These are phyloP conservation scores for Hyalella azteca DNA, from an alignment of 2,888 invertebrate genomes.

Conservation along the genomic window DNA sequence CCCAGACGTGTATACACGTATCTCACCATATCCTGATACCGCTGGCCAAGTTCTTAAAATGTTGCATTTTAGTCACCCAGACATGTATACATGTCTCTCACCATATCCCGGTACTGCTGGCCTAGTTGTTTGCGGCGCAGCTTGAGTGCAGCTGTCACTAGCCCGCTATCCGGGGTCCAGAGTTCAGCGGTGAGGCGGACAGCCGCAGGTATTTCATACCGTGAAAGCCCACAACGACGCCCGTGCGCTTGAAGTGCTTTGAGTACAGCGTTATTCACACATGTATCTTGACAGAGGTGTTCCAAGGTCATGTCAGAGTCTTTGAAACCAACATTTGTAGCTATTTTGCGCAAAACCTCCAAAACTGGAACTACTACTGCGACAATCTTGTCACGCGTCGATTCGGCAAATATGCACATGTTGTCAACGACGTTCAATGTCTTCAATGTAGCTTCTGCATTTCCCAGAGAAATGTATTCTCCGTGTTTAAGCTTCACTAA, in stretches of 20 bases:
- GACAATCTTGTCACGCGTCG: slow-evolving; percentile 82
- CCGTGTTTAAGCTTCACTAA: slow-evolving; percentile 68
- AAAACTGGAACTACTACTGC: slow-evolving; percentile 85
- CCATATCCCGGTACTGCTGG: slow-evolving; percentile 63
- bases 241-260: slow-evolving; percentile 63
- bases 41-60: slow-evolving; percentile 65
- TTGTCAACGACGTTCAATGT: slow-evolving; percentile 92
- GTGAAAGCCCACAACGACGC: slow-evolving; percentile 61
- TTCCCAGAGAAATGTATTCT: slow-evolving; percentile 68
- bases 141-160: slow-evolving; percentile 68
- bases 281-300: slow-evolving; percentile 63
- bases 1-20: slow-evolving; percentile 62
- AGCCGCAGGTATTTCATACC: slow-evolving; percentile 64
- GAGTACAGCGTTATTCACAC: slow-evolving; percentile 63
- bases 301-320: slow-evolving; percentile 67
- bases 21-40: slow-evolving; percentile 64
- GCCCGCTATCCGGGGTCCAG: slow-evolving; percentile 67
- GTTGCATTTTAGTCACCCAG: slow-evolving; percentile 40
- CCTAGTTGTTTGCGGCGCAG: slow-evolving; percentile 66
- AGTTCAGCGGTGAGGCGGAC: slow-evolving; percentile 64
- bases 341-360: slow-evolving; percentile 62
- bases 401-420: slow-evolving; percentile 95
- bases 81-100: slow-evolving; percentile 63
- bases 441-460: slow-evolving; percentile 66
- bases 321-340: slow-evolving; percentile 60